Evolutionary conservation across 2,888 invertebrate genomes (phyloP), one percentile per base, ranked within the genome.

Genomic region (Peribatodes rhomboidaria): DNA sequence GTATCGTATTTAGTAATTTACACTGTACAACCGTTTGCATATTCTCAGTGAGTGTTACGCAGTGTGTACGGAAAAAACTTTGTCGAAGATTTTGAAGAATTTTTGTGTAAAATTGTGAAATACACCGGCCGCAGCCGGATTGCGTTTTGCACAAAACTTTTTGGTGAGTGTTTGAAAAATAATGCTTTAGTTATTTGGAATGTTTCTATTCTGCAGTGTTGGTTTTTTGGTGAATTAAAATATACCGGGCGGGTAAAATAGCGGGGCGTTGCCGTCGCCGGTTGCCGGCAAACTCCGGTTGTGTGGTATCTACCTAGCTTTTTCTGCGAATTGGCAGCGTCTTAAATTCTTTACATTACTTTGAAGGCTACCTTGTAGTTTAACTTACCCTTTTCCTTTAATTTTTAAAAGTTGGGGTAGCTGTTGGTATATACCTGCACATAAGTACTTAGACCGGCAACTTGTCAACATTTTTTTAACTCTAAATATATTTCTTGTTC

Each of bases 31-130:
- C 88, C 87, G 88, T 88, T 85, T 89, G 90, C 92, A 92, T 91
- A 92, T 92, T 92, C 88, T 92, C 91, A 93, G 93, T 93, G 93
- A 91, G 92, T 93, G 93, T 93, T 87, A 92, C 93, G 86, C 93
- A 93, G 92, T 94, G 93, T 89, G 93, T 94, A 89, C 89, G 93
- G 82, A 94, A 93, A 94, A 94, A 94, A 94, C 93, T 93, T 93
- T 88, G 88, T 91, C 92, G 92, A 89, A 92, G 92, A 93, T 93
- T 93, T 90, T 93, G 90, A 94, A 93, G 90, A 92, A 90, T 92
- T 89, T 50, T 92, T 90, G 92, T 91, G 92, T 89, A 88, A 90
- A 90, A 89, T 91, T 92, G 92, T 92, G 93, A 91, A 91, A 90
- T 88, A 88, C 89, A 82, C 89, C 90, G 90, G 91, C 87, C 79